Evolutionary conservation across 2,113 vertebrate species (phyloP).

Genomic region (Oncorhynchus masou): DNA sequence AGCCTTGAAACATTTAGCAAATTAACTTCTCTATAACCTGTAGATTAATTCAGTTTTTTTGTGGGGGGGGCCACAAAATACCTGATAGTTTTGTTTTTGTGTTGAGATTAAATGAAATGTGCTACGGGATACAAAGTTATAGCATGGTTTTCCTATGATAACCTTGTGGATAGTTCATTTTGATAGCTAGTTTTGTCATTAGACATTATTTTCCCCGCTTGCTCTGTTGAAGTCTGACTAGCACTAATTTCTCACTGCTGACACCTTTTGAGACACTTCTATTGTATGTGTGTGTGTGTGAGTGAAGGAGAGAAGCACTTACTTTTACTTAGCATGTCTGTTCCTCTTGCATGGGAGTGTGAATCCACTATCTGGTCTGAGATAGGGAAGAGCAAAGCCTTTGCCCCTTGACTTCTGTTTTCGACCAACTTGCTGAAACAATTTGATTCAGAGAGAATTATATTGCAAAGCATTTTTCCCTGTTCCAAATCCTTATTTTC

Average conservation of each 20-base stretch:
- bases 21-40: slow-evolving; percentile 1
- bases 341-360: slow-evolving; percentile 86
- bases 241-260: slow-evolving; percentile 87
- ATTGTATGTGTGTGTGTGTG: slow-evolving; percentile 56
- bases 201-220: slow-evolving; percentile 54
- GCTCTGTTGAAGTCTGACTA: slow-evolving; percentile 79
- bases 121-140: slow-evolving; percentile 44
- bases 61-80: background rate
- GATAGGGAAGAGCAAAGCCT: slow-evolving; percentile 49
- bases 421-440: slow-evolving; percentile 52
- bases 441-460: slow-evolving; percentile 53
- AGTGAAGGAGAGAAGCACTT: slow-evolving; percentile 59
- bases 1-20: slow-evolving; percentile 53
- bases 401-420: slow-evolving; percentile 44
- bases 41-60: background rate
- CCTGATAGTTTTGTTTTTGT: slow-evolving; percentile 11
- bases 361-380: slow-evolving; percentile 59
- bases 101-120: slow-evolving; percentile 29
- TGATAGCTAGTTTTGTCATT: slow-evolving; percentile 7
- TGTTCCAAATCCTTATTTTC: slow-evolving; percentile 51
- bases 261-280: slow-evolving; percentile 61
- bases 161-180: slow-evolving; percentile 32
- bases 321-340: slow-evolving; percentile 84
- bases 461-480: slow-evolving; percentile 48
- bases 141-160: slow-evolving; percentile 32